Percentiles rank a stretch among this genome's conserved stretches.
Conservation (phyloP, 2,888 invertebrate genomes). For the Torymus auratus region DNA sequence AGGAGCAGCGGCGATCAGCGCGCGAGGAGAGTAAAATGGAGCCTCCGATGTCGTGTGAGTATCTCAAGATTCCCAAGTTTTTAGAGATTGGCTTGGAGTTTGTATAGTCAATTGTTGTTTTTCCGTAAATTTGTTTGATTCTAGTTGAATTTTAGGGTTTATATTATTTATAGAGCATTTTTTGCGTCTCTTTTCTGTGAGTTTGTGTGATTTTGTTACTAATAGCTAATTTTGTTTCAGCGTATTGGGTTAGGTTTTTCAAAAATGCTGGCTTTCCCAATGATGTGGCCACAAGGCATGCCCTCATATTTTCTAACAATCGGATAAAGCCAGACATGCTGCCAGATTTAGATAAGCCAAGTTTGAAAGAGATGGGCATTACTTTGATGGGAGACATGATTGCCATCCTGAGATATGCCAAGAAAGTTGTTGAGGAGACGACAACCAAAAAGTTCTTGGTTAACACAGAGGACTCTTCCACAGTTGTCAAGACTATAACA, state of each 20-base stretch:
- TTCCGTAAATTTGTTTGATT: too few species aligned
- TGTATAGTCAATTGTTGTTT: too few species aligned
- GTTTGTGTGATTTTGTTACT: too few species aligned
- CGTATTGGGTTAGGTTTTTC: constrained; percentile 92
- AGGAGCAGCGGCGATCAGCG: too few species aligned
- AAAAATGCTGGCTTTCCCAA: constrained; percentile 89
- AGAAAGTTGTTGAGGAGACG: constrained; percentile 78
- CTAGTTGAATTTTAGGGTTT: too few species aligned
- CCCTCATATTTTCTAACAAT: constrained; percentile 91
- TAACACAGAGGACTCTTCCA: constrained; percentile 68
- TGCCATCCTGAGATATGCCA: constrained; percentile 82
- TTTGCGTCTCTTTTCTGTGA: too few species aligned
- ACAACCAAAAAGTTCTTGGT: constrained; percentile 74
- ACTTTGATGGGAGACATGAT: constrained; percentile 83
- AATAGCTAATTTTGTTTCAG: constrained; percentile 73
- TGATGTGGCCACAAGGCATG: constrained; percentile 88
- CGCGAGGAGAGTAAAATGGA: too few species aligned
- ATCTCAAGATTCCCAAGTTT: too few species aligned
- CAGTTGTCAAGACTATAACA: constrained; percentile 49
- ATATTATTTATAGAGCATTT: too few species aligned
- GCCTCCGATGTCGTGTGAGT: too few species aligned
- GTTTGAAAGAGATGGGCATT: constrained; percentile 92
- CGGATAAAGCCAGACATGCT: constrained; percentile 92
- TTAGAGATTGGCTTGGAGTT: too few species aligned
- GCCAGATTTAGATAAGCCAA: constrained; percentile 90